Conservation (phyloP, 2,797 vertebrate genomes). For the Ctenochaetus hawaiiensis region DNA sequence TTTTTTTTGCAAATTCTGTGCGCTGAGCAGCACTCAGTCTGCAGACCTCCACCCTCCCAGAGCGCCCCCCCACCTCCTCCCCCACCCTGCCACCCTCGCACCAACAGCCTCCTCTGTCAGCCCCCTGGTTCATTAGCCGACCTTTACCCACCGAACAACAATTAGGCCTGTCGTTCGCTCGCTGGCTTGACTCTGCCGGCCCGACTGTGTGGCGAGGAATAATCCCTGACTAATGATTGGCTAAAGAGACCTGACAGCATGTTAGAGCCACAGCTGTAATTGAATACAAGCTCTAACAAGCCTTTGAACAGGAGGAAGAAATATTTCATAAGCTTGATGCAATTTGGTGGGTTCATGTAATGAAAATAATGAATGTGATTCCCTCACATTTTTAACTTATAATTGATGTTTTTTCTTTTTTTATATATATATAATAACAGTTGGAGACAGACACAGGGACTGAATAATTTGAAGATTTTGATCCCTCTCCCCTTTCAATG, state of each 20-base stretch:
- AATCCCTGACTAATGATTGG: slow-evolving; percentile 91
- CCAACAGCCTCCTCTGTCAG: slow-evolving; percentile 81
- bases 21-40: slow-evolving; percentile 75
- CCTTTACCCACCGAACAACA: slow-evolving; percentile 90
- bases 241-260: slow-evolving; percentile 91
- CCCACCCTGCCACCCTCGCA: slow-evolving; percentile 80
- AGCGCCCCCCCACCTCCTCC: slow-evolving; percentile 69
- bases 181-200: slow-evolving; percentile 58
- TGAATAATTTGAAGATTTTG: slow-evolving; percentile 60
- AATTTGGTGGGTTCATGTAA: slow-evolving; percentile 86
- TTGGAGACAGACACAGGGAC: slow-evolving; percentile 59
- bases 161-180: slow-evolving; percentile 89
- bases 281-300: slow-evolving; percentile 91
- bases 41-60: background rate
- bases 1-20: slow-evolving; percentile 86
- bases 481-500: slow-evolving; percentile 53
- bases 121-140: slow-evolving; percentile 91
- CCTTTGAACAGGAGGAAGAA: slow-evolving; percentile 91
- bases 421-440: slow-evolving; percentile 61
- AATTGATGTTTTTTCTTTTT: slow-evolving; percentile 61
- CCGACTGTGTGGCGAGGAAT: slow-evolving; percentile 72
- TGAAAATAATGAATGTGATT: slow-evolving; percentile 85
- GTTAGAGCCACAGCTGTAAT: slow-evolving; percentile 90
- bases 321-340: slow-evolving; percentile 91
- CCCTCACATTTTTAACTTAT: slow-evolving; percentile 74